Percentiles rank a stretch among this genome's conserved stretches.
phyloP scores from a whole-genome alignment of 2,888 invertebrate species.

The Orchesellides sinensis region DNA sequence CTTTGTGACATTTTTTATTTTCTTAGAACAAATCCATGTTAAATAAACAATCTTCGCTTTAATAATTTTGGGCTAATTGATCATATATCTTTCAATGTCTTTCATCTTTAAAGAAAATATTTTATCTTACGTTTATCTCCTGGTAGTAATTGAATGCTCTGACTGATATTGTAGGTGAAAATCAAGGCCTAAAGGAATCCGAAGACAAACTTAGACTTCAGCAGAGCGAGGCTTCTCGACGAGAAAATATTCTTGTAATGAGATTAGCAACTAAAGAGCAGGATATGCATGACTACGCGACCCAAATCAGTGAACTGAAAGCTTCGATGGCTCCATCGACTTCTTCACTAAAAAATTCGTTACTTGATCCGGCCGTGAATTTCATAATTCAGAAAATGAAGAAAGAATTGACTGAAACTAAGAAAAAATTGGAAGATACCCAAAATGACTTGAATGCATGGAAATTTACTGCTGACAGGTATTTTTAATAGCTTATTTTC shows the following conservation, averaged over 20 bases:
- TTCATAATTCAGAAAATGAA: constrained; percentile 93
- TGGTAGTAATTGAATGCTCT: too few relatives aligned
- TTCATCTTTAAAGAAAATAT: too few relatives aligned
- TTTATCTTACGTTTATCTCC: too few relatives aligned
- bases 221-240: constrained; percentile 90
- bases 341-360: constrained; percentile 86
- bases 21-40: too few relatives aligned
- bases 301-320: constrained; percentile 95
- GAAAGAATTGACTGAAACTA: constrained; percentile 91
- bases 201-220: constrained; percentile 89
- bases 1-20: too few relatives aligned
- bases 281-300: constrained; percentile 96
- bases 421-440: constrained; percentile 95
- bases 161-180: constrained; percentile 84
- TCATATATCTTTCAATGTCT: too few relatives aligned
- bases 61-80: too few relatives aligned
- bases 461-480: constrained; percentile 99
- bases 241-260: constrained; percentile 94
- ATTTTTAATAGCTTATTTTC: constrained; percentile 46
- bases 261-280: constrained; percentile 96
- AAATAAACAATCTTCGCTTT: too few relatives aligned
- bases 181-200: constrained; percentile 85
- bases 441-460: constrained; percentile 98
- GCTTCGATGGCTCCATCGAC: constrained; percentile 89
- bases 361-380: constrained; percentile 96